Conservation (phyloP, 2,113 vertebrate species). For the Naja naja region DNA sequence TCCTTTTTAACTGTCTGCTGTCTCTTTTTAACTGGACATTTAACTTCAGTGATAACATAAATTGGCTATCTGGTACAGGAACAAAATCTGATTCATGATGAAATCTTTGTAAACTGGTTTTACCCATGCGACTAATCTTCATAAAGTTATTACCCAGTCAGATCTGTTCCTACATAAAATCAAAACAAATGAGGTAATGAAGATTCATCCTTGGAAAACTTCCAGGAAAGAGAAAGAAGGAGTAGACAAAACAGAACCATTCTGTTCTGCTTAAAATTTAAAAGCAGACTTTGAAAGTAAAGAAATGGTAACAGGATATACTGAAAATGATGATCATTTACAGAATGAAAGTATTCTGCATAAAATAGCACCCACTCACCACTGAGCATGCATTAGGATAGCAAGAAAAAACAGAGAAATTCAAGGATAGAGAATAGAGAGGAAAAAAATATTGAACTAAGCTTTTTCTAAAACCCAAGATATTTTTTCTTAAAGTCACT, state of each 20-base stretch:
- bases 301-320: neutral
- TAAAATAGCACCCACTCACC: neutral
- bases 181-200: neutral
- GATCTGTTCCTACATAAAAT: neutral
- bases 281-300: neutral
- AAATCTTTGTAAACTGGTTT: neutral
- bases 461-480: neutral
- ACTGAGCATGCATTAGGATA: neutral
- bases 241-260: neutral
- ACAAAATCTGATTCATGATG: neutral
- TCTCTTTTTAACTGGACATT: neutral
- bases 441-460: neutral
- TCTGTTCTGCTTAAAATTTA: neutral
- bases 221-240: neutral
- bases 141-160: neutral
- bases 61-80: neutral
- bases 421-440: neutral
- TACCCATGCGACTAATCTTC: neutral
- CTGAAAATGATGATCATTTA: neutral
- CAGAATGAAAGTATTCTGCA: neutral
- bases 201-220: neutral
- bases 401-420: neutral
- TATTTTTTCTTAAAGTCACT: neutral
- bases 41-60: neutral
- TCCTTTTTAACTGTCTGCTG: neutral